These are phyloP conservation scores for Recurvirostra avosetta DNA, from an alignment of 2,113 vertebrate species.

Conservation along the genomic window DNA sequence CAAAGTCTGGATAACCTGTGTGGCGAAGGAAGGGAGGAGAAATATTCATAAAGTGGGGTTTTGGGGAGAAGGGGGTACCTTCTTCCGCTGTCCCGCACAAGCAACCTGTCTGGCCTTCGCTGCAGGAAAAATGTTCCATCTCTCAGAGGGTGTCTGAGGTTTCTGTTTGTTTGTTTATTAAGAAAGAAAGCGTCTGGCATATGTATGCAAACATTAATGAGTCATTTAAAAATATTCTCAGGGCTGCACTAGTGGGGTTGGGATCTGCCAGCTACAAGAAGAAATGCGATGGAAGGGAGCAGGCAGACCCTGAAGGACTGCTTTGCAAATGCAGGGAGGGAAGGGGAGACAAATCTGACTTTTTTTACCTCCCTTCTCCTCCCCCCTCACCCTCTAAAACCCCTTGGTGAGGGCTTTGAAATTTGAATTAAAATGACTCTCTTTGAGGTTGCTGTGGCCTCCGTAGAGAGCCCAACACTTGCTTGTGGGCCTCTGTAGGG, in stretches of 20 bases:
- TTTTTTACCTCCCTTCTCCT: background rate
- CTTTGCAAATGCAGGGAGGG: background rate
- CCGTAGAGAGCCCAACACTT: background rate
- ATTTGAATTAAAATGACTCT: background rate
- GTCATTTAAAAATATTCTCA: background rate
- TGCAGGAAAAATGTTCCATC: background rate
- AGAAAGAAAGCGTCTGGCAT: slow-evolving; percentile 2
- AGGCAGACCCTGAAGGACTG: background rate
- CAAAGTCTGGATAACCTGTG: background rate
- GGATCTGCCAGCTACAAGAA: background rate
- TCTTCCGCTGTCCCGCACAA: background rate
- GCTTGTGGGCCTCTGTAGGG: background rate
- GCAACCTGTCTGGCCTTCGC: background rate
- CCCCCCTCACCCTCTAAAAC: background rate
- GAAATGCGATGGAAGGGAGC: background rate
- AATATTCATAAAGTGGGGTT: background rate
- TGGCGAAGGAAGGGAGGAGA: background rate
- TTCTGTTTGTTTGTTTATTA: slow-evolving; percentile 34
- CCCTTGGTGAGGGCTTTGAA: background rate
- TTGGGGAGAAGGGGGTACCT: background rate
- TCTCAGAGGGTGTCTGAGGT: background rate
- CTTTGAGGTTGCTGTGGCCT: background rate
- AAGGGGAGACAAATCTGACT: background rate
- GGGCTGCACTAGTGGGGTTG: background rate
- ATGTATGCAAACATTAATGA: slow-evolving; percentile 11